These are phyloP conservation scores for Ariolimax columbianus DNA, from an alignment of 2,888 invertebrate genomes.

Conservation along the genomic window DNA sequence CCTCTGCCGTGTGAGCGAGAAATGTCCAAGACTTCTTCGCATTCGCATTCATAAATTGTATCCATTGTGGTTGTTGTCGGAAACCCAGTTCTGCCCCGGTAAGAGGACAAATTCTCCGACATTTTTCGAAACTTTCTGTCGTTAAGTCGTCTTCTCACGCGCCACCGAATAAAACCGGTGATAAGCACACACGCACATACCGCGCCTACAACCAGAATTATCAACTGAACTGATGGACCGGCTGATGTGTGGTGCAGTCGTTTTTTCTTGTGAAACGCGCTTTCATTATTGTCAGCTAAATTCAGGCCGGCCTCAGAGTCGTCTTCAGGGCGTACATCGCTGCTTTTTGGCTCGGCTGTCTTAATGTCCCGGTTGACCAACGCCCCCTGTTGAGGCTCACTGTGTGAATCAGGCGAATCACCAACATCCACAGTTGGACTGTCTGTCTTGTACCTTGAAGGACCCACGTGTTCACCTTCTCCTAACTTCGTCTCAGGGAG, in stretches of 20 bases:
- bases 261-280: neutral
- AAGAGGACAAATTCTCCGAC: neutral
- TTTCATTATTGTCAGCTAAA: neutral
- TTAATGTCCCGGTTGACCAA: neutral
- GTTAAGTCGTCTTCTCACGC: slow-evolving; percentile 4
- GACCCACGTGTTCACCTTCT: neutral
- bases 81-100: neutral
- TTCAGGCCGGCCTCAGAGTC: neutral
- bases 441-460: neutral
- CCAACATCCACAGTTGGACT: neutral
- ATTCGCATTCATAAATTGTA: slow-evolving; percentile 41
- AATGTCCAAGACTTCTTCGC: neutral
- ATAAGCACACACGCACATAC: slow-evolving; percentile 18
- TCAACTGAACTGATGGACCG: neutral
- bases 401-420: too few relatives aligned
- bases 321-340: neutral
- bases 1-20: neutral
- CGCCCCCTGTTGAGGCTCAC: neutral
- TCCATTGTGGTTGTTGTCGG: slow-evolving; percentile 4
- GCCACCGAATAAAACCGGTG: slow-evolving; percentile 39
- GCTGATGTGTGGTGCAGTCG: neutral
- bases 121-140: slow-evolving; percentile 14
- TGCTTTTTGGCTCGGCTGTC: neutral
- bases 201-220: slow-evolving; percentile 21
- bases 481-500: neutral